phyloP scores from a whole-genome alignment of 2,888 invertebrate species.

The Thecocarcelia acutangulata region DNA sequence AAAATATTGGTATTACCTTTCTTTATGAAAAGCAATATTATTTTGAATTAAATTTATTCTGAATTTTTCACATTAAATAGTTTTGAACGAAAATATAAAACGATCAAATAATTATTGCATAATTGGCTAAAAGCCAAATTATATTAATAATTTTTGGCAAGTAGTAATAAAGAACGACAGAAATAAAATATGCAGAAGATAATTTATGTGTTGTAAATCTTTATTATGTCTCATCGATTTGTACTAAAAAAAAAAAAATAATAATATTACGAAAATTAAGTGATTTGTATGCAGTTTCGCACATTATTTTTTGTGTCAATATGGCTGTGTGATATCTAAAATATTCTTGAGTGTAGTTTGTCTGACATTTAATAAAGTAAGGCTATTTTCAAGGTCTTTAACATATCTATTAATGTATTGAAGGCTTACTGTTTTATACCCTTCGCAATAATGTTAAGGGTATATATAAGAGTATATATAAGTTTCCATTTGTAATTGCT shows the following conservation, averaged over 20 bases:
- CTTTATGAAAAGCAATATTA: too few species aligned
- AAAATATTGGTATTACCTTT: too few species aligned
- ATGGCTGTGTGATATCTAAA: constrained; percentile 16
- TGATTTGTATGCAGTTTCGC: constrained; percentile 46
- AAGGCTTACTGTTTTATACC: too few species aligned
- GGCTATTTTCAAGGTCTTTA: too few species aligned
- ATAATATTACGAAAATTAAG: constrained; percentile 5
- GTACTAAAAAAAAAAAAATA: constrained; percentile 17
- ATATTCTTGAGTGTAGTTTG: too few species aligned
- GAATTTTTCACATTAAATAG: constrained; percentile 32
- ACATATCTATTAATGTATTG: too few species aligned
- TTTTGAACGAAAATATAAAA: constrained; percentile 35
- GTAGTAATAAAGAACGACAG: constrained; percentile 12
- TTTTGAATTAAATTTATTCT: constrained; percentile 24
- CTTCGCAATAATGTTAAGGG: too few species aligned
- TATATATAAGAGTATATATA: too few species aligned
- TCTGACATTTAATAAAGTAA: too few species aligned
- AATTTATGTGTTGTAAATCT: constrained; percentile 52
- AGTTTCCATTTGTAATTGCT: too few species aligned
- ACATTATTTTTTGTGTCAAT: constrained; percentile 9
- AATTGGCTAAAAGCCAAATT: constrained; percentile 64
- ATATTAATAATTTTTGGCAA: constrained; percentile 50
- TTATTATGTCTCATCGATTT: constrained; percentile 65
- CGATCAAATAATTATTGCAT: constrained; percentile 19
- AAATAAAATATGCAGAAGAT: not conserved